These are phyloP conservation scores for Lerema accius DNA, from an alignment of 1,140 invertebrate species.

Conservation along the genomic window DNA sequence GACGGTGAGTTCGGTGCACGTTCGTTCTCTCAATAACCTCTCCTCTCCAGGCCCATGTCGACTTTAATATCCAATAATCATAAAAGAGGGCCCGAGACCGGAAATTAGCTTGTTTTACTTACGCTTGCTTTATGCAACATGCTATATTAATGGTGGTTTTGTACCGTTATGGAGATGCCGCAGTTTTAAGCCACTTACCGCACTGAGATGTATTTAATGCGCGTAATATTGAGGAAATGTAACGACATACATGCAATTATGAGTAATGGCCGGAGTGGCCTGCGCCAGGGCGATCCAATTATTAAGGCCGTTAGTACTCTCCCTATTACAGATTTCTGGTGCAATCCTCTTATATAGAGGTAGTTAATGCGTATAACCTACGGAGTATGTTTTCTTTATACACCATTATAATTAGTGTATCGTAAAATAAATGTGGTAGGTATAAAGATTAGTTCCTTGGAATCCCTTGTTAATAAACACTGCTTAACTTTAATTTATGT, in stretches of 20 bases:
- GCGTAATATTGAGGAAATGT: constrained; percentile 28
- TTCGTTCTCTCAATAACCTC: constrained; percentile 28
- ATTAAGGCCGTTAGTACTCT: background rate
- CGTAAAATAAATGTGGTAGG: no score
- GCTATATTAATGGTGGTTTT: constrained; percentile 64
- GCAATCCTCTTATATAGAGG: background rate
- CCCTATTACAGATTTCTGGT: no score
- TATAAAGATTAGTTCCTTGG: no score
- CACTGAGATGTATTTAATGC: constrained; percentile 40
- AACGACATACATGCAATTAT: constrained; percentile 19
- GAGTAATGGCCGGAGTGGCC: constrained; percentile 10
- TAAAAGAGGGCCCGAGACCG: constrained; percentile 59
- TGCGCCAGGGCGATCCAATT: constrained; percentile 8
- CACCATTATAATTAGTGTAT: no score
- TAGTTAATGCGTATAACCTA: background rate
- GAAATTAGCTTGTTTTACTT: constrained; percentile 72
- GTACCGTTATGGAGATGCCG: constrained; percentile 69
- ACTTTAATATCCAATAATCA: constrained; percentile 61
- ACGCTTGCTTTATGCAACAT: constrained; percentile 62
- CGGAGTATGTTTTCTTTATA: background rate
- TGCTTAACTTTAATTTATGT: no score
- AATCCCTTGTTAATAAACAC: no score
- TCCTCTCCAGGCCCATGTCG: constrained; percentile 34
- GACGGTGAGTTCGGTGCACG: constrained; percentile 13
- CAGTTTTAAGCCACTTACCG: constrained; percentile 42